Base-by-base conservation (phyloP, 92 coral and sea anemone species). In the Blastomussa wellsi region DNA sequence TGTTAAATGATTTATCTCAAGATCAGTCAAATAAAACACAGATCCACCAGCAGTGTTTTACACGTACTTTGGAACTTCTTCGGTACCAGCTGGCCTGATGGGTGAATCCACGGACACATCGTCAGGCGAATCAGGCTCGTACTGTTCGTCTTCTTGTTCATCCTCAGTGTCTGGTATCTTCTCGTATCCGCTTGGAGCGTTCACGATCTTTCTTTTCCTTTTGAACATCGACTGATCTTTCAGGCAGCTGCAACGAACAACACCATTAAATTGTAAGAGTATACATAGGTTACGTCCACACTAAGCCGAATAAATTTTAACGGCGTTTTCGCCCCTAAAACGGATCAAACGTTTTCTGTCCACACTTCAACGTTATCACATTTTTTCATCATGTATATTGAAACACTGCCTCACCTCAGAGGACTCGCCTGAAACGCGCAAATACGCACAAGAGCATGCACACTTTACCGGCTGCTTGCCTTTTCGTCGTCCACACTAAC, bases 201-300 rank as follows among this genome's bases (percentile, higher is more conserved):
- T 83, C 26, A 59, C 28, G 28, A 74, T 2, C 47, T 39, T 59
- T 38, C 87, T 62, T 47, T 62, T 39, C 44, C 49, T 51, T 62
- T 28, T 28, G 48, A 83, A 83, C 87, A 83, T 83, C n/a, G 80
- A 42, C 17, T 62, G 87, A 24, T 83, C 87, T 44, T 32, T 83
- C 5, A 83, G 72, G 42, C 72, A 83, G 60, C 87, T 83, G 60
- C 55, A 75, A 62, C 16, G 0, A 26, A 42, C 60, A 37, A 32
- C 2, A 47, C 15, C 65, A 24, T 5, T 22, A 22, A 57, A 57
- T 22, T 24, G 9, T n/a, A n/a, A n/a, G n/a, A n/a, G n/a, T n/a
- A n/a, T n/a, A n/a, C n/a, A n/a, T n/a, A n/a, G n/a, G n/a, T n/a
- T n/a, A n/a, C n/a, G n/a, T n/a, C n/a, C n/a, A n/a, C n/a, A n/a